Evolutionary conservation across 2,113 vertebrate species (phyloP).

Genomic region (Papio anubis): DNA sequence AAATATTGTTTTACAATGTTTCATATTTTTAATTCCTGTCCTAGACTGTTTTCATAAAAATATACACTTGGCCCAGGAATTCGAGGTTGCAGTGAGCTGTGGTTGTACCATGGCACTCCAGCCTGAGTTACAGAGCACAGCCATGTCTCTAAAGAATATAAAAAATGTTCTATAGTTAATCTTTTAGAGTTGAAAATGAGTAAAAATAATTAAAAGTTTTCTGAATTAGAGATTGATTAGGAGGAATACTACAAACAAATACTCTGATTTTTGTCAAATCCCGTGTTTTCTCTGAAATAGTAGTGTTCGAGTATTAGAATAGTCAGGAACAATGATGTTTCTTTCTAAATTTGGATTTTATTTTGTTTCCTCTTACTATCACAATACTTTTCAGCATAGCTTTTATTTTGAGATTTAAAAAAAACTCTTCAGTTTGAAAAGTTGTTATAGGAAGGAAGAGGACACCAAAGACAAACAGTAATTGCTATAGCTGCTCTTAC

Average conservation of each 20-base stretch:
- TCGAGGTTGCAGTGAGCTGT: too few relatives aligned
- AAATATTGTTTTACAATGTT: background rate
- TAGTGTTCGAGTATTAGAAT: background rate
- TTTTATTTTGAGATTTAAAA: background rate
- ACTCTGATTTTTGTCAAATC: background rate
- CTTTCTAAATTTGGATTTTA: background rate
- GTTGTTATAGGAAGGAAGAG: background rate
- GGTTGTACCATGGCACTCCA: too few relatives aligned
- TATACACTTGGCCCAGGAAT: too few relatives aligned
- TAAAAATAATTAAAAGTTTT: background rate
- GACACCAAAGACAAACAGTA: background rate
- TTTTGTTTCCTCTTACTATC: background rate
- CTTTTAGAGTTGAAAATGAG: background rate
- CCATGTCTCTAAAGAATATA: too few relatives aligned
- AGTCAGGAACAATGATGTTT: background rate
- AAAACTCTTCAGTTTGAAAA: background rate
- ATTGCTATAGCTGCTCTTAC: background rate
- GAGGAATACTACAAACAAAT: background rate
- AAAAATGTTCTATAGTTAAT: background rate
- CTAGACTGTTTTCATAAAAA: background rate
- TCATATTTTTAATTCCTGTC: conserved; percentile 13
- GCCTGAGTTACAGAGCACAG: too few relatives aligned
- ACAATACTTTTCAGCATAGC: background rate
- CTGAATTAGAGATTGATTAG: background rate
- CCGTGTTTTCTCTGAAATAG: background rate